A percentile compares a stretch with the other conserved stretches of the same genome.
Evolutionary conservation across 2,888 invertebrate species (phyloP).

Genomic region (Ariolimax columbianus): DNA sequence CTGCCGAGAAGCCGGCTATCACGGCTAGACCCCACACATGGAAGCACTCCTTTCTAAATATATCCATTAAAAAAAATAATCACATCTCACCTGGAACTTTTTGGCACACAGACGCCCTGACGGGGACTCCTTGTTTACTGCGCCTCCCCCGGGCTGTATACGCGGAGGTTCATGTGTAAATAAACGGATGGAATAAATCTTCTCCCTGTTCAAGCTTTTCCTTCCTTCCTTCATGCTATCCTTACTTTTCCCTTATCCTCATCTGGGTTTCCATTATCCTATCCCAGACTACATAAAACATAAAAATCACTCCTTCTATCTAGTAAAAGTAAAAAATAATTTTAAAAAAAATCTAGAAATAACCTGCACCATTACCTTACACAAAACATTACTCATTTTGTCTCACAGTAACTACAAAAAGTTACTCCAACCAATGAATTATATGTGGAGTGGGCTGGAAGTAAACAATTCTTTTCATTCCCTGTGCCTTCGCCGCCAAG

Average conservation of each 20-base stretch:
- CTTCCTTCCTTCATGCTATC: neutral
- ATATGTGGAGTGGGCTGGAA: too few relatives aligned
- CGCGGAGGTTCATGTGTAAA: neutral
- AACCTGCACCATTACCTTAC: too few relatives aligned
- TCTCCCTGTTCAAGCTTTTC: too few relatives aligned
- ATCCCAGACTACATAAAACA: neutral
- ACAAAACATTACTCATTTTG: too few relatives aligned
- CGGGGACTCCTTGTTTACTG: neutral
- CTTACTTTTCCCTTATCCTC: neutral
- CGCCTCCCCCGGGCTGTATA: neutral
- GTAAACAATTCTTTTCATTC: too few relatives aligned
- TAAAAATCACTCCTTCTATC: too few relatives aligned
- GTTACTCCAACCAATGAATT: too few relatives aligned
- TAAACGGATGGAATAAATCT: neutral
- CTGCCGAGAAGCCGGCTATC: neutral
- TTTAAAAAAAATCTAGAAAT: too few relatives aligned
- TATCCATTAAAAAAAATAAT: neutral
- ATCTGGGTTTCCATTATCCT: neutral
- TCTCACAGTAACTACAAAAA: too few relatives aligned
- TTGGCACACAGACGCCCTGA: neutral
- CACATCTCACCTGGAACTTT: neutral
- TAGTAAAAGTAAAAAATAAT: too few relatives aligned
- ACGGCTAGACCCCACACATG: neutral
- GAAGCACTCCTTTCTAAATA: too few relatives aligned
- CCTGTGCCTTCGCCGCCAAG: too few relatives aligned